These are phyloP conservation scores for Noctuana brunneofusca DNA, from an alignment of 2,888 invertebrate species.

Conservation along the genomic window DNA sequence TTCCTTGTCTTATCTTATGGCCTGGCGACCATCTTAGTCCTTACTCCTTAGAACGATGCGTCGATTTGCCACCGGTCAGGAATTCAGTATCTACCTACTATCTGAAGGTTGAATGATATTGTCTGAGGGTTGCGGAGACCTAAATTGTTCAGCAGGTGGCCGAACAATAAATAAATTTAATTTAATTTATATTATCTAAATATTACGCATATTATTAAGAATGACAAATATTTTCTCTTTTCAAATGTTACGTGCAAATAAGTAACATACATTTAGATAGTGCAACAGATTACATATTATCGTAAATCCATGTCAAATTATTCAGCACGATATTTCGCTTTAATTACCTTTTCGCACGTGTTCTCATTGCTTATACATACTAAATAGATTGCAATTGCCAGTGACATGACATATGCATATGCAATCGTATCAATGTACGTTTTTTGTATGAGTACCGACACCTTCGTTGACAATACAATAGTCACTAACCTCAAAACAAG, in stretches of 20 bases:
- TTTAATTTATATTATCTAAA: too few relatives aligned
- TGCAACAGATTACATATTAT: background rate
- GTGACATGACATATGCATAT: background rate
- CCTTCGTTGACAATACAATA: background rate
- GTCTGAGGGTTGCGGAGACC: too few relatives aligned
- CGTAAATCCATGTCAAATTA: slow-evolving; percentile 19
- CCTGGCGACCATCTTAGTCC: too few relatives aligned
- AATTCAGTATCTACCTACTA: too few relatives aligned
- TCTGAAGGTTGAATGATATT: too few relatives aligned
- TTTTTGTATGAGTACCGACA: background rate
- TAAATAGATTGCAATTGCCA: slow-evolving; percentile 10
- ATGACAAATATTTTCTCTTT: slow-evolving; percentile 34
- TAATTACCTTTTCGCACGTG: slow-evolving; percentile 21
- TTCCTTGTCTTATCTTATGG: too few relatives aligned
- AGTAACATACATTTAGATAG: background rate
- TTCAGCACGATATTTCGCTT: slow-evolving; percentile 14
- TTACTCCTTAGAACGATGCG: too few relatives aligned
- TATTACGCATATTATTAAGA: too few relatives aligned
- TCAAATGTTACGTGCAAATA: slow-evolving; percentile 25
- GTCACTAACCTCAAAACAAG: background rate
- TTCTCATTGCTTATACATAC: slow-evolving; percentile 7
- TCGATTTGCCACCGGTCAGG: too few relatives aligned
- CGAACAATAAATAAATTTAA: background rate
- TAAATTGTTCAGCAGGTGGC: too few relatives aligned
- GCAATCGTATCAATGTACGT: background rate